Evolutionary conservation across 2,797 vertebrate species (phyloP).

Genomic region (Anomalospiza imberbis): DNA sequence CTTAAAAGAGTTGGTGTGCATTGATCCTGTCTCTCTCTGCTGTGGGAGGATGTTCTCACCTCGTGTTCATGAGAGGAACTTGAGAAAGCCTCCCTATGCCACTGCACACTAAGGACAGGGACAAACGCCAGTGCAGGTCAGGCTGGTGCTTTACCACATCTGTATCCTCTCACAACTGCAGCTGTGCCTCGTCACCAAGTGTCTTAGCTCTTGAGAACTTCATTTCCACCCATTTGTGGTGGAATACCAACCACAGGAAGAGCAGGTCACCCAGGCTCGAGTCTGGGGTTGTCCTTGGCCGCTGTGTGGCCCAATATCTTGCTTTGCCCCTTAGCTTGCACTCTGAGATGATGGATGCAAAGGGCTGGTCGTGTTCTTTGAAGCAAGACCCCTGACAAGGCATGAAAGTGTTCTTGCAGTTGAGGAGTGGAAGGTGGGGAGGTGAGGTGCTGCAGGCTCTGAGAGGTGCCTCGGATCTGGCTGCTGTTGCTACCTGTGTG

Average conservation of each 20-base stretch:
- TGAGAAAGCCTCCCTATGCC: neutral
- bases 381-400: neutral
- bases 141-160: neutral
- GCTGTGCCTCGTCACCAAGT: neutral
- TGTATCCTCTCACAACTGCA: neutral
- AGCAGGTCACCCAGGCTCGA: neutral
- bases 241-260: neutral
- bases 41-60: neutral
- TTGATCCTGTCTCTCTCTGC: neutral
- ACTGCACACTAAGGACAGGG: neutral
- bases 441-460: neutral
- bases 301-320: neutral
- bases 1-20: neutral
- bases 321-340: neutral
- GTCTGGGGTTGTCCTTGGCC: neutral
- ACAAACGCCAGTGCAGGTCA: neutral
- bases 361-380: neutral
- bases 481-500: neutral
- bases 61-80: neutral
- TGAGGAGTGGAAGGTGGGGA: neutral
- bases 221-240: neutral
- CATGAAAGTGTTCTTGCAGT: fast-evolving
- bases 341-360: neutral
- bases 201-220: neutral
- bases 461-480: neutral